Percentiles rank a stretch among this genome's conserved stretches.
Conservation (phyloP, 1,140 invertebrate species). For the Paralvinella palmiformis region DNA sequence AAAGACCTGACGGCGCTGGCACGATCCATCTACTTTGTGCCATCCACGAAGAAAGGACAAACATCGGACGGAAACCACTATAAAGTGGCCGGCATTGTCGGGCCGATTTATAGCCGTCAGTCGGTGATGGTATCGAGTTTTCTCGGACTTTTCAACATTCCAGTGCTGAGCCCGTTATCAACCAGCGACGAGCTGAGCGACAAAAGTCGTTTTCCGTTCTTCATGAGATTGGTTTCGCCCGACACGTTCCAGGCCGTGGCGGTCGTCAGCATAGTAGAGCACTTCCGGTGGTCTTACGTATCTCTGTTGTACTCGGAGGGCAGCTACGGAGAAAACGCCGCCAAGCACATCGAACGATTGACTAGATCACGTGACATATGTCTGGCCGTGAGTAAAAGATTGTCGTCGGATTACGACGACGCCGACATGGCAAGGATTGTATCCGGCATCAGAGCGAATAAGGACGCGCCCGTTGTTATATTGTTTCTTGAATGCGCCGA, state of each 20-base stretch:
- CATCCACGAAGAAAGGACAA: background rate
- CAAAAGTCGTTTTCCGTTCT: conserved; percentile 35
- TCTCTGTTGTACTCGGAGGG: conserved; percentile 64
- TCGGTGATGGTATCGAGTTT: conserved; percentile 61
- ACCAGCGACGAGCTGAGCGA: conserved; percentile 30
- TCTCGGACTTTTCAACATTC: conserved; percentile 59
- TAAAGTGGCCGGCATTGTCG: conserved; percentile 28
- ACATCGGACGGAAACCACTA: conserved; percentile 5
- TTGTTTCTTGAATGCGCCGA: too few relatives aligned
- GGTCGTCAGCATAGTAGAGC: conserved; percentile 61
- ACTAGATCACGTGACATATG: background rate
- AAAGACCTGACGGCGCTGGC: conserved; percentile 44
- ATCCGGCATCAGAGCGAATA: too few relatives aligned
- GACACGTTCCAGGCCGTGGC: conserved; percentile 59
- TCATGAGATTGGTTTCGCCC: conserved; percentile 40
- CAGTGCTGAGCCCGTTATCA: conserved; percentile 45
- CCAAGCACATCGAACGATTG: background rate
- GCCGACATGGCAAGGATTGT: too few relatives aligned
- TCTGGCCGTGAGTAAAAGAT: too few relatives aligned
- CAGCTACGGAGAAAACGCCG: background rate
- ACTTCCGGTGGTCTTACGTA: conserved; percentile 64
- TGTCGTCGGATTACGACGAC: too few relatives aligned
- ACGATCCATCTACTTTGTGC: background rate
- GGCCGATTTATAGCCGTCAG: conserved; percentile 52
- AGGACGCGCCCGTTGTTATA: too few relatives aligned